Evolutionary conservation across 2,113 vertebrate species (phyloP).

Genomic region (Formicarius rufipectus): DNA sequence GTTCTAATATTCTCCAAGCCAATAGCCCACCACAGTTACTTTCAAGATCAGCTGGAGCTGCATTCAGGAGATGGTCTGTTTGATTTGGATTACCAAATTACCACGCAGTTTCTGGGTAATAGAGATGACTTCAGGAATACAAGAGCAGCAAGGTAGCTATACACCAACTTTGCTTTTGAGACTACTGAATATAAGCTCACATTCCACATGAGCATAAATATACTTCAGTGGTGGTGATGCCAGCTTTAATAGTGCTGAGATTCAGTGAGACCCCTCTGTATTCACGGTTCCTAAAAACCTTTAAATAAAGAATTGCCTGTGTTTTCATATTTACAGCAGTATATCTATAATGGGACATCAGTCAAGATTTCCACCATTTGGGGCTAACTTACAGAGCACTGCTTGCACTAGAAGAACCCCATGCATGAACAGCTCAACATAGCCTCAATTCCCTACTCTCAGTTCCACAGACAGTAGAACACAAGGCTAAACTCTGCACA

Average conservation of each 20-base stretch:
- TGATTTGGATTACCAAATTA: neutral
- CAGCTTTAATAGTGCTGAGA: neutral
- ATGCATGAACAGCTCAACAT: neutral
- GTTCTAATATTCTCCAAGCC: neutral
- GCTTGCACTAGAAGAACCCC: neutral
- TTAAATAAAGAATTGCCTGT: neutral
- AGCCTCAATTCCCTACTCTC: neutral
- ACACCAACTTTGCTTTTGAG: neutral
- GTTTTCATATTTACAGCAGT: neutral
- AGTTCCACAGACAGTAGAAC: neutral
- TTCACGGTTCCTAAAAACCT: neutral
- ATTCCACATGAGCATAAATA: neutral
- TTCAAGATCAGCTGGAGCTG: neutral
- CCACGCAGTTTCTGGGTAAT: neutral
- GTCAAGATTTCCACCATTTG: neutral
- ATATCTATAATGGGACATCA: neutral
- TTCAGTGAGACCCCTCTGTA: neutral
- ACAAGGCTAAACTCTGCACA: neutral
- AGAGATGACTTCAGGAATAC: neutral
- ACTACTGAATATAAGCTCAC: neutral
- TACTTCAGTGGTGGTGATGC: neutral
- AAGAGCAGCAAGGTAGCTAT: neutral
- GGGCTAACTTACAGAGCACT: neutral
- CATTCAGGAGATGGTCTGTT: neutral
- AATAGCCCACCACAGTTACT: neutral